A percentile compares a stretch with the other conserved stretches of the same genome.
phyloP scores from a whole-genome alignment of 2,888 invertebrate species.

The Camponotus fellah region DNA sequence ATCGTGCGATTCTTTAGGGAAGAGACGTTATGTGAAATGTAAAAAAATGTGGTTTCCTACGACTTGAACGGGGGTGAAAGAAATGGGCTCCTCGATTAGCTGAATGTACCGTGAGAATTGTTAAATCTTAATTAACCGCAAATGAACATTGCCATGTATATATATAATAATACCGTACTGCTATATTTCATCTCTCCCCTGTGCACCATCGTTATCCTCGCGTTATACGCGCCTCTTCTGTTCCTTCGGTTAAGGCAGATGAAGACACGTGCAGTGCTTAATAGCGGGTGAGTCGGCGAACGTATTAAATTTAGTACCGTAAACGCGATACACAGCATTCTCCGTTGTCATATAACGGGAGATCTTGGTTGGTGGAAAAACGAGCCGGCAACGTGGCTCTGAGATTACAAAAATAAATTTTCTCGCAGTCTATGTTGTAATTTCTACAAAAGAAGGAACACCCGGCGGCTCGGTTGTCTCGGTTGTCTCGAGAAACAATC shows the following conservation, averaged over 20 bases:
- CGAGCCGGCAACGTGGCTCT: background rate
- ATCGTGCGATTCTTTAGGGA: background rate
- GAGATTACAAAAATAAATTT: conserved; percentile 29
- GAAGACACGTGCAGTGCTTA: conserved; percentile 66
- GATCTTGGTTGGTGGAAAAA: conserved; percentile 30
- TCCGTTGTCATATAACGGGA: conserved; percentile 42
- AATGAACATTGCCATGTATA: conserved; percentile 3
- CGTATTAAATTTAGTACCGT: conserved; percentile 68
- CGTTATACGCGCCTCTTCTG: conserved; percentile 41
- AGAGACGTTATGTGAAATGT: background rate
- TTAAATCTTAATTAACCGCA: conserved; percentile 58
- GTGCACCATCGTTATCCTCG: conserved; percentile 28
- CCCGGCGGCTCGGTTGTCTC: background rate
- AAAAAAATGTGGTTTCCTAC: background rate
- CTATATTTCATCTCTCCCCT: background rate
- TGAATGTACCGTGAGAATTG: conserved; percentile 9
- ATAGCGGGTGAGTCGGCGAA: conserved; percentile 52
- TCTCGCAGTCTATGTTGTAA: background rate
- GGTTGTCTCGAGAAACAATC: conserved; percentile 6
- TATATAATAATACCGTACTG: background rate
- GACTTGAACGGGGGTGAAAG: background rate
- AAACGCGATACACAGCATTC: conserved; percentile 48
- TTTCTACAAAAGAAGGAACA: background rate
- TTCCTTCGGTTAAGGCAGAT: conserved; percentile 44
- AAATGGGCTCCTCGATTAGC: conserved; percentile 8